Base-by-base conservation (phyloP, 2,113 vertebrate genomes). In the Garra rufa region DNA sequence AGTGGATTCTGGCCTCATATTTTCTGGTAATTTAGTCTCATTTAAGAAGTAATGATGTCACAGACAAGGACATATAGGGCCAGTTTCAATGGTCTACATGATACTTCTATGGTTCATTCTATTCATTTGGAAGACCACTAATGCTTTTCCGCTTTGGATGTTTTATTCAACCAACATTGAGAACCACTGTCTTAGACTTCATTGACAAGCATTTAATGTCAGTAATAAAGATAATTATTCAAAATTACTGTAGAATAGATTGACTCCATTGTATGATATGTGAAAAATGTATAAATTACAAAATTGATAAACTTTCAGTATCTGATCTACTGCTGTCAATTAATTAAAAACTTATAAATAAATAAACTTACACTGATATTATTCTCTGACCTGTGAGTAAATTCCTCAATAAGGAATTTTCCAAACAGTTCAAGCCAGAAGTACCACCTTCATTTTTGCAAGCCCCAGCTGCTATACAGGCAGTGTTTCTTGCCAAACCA, bases 41-140 rank as follows among this genome's bases (percentile, higher is more conserved):
- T 87, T 82, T 75, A 63, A 85, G 19, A 9, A 1, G 55, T 46
- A 85, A 87, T 77, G 30, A 71, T 85, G 65, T 85, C 65, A 85
- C 9, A 28, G 30, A 24, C 21, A 87, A 82, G 43, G 67, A 55
- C 34, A 70, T n/a, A 76, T 61, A 44, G 50, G 19, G 24, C 41
- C 43, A 57, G 38, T 14, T 9, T 59, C 26, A 34, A 67, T 74
- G 44, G 55, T 55, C 10, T 5, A 17, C n/a, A 79, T 38, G 14
- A 61, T 24, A 79, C 24, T n/a, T 21, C 41, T 43, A 44, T 46
- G 43, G 11, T 73, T 21, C n/a, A 73, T 13, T 67, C 8, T 67
- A 34, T 67, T 19, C 15, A 34, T 34, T 34, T 17, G 2, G 2
- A 65, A 65, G 8, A 65, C 28, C 28, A 30, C 8, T 65, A 17